phyloP scores from a whole-genome alignment of 2,113 vertebrate species.

The Sebastes fasciatus region DNA sequence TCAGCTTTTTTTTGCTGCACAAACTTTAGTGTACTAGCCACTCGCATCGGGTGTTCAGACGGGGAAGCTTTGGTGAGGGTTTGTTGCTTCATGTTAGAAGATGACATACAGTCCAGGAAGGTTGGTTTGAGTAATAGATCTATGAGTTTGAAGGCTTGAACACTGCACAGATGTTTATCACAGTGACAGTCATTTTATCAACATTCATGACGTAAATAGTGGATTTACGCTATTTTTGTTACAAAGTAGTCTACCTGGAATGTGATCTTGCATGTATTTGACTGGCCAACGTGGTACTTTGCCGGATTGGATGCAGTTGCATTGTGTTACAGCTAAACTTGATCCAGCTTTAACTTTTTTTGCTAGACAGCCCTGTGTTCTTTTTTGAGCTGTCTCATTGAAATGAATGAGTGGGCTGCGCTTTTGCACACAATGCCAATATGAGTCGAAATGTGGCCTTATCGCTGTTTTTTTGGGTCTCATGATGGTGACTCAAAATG shows the following conservation, averaged over 20 bases:
- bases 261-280: background rate
- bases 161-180: too few species aligned
- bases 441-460: too few species aligned
- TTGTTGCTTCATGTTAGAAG: background rate
- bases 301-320: background rate
- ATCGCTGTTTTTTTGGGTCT: too few species aligned
- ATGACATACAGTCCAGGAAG: background rate
- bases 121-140: too few species aligned
- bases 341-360: background rate
- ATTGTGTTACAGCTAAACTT: background rate
- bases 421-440: background rate
- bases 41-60: background rate
- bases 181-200: background rate
- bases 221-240: background rate
- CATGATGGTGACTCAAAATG: too few species aligned
- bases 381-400: background rate
- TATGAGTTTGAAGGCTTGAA: too few species aligned
- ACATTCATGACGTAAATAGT: background rate
- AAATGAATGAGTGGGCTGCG: too few species aligned
- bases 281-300: background rate
- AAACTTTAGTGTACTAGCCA: background rate
- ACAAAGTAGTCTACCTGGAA: background rate
- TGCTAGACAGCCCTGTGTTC: background rate
- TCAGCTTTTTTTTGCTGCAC: background rate
- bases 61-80: background rate